These are phyloP conservation scores for Zosterops japonicus DNA, from an alignment of 2,113 vertebrate species.

Conservation along the genomic window DNA sequence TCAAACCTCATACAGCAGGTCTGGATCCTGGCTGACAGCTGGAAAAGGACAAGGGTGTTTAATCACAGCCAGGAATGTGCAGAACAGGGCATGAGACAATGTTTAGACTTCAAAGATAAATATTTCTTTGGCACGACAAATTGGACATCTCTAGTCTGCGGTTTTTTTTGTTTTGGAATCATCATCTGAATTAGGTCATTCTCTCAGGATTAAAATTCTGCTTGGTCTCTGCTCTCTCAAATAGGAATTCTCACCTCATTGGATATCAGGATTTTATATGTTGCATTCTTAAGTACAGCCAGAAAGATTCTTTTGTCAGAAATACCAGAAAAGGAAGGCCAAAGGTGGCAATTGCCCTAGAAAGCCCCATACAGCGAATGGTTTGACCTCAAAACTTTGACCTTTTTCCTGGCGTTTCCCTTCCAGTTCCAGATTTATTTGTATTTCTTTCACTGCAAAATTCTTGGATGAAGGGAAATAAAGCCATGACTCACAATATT, in stretches of 20 bases:
- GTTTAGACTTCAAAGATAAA: background rate
- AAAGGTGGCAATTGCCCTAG: background rate
- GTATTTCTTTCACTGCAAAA: background rate
- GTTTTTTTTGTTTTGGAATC: background rate
- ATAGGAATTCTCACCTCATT: background rate
- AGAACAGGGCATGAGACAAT: background rate
- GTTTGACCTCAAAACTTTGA: background rate
- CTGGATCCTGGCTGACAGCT: background rate
- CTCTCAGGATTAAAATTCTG: background rate
- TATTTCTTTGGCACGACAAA: background rate
- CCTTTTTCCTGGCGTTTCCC: background rate
- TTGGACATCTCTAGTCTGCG: background rate
- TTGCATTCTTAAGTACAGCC: background rate
- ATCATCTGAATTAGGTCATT: background rate
- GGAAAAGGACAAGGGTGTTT: background rate
- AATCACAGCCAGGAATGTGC: background rate
- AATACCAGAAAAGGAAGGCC: background rate
- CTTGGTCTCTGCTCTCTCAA: background rate
- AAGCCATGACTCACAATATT: background rate
- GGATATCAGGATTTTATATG: background rate
- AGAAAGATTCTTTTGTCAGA: background rate
- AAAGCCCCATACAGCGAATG: background rate
- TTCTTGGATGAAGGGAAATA: slow-evolving; percentile 25
- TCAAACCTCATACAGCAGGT: background rate
- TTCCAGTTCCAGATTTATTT: background rate